phyloP scores from a whole-genome alignment of 2,797 vertebrate genomes.

The Halcyon smyrnensis region DNA sequence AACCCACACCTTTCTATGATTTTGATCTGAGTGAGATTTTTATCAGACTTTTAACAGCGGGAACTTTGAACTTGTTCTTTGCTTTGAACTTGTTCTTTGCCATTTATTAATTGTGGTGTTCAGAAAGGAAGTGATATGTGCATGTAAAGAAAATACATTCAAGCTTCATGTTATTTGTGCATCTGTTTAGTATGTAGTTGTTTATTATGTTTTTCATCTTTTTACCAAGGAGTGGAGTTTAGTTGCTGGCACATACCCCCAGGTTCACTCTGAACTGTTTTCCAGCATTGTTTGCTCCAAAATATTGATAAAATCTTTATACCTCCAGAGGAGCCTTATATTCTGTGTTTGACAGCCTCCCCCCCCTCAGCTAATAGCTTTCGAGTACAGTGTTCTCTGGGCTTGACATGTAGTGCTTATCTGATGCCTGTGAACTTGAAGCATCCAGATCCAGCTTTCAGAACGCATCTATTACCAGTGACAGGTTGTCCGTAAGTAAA shows the following conservation, averaged over 20 bases:
- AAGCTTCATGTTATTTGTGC: neutral
- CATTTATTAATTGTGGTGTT: neutral
- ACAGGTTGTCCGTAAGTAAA: conserved; percentile 25
- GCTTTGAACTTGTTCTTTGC: neutral
- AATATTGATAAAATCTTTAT: neutral
- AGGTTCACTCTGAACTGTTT: neutral
- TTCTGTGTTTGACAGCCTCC: neutral
- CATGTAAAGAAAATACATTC: neutral
- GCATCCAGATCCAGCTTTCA: neutral
- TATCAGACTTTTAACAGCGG: neutral
- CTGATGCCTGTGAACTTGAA: neutral
- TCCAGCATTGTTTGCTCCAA: neutral
- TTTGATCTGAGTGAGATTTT: neutral
- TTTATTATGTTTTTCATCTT: neutral
- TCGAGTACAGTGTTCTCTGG: neutral
- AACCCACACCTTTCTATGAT: neutral
- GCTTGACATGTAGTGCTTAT: neutral
- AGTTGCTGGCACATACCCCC: neutral
- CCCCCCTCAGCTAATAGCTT: neutral
- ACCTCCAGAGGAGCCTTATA: neutral
- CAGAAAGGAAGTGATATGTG: neutral
- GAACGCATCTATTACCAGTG: conserved; percentile 8
- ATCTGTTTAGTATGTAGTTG: neutral
- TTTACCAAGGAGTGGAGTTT: neutral
- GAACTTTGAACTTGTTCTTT: too few relatives aligned